These are phyloP conservation scores for Cheumatopsyche charites DNA, from an alignment of 1,140 invertebrate genomes.

Conservation along the genomic window DNA sequence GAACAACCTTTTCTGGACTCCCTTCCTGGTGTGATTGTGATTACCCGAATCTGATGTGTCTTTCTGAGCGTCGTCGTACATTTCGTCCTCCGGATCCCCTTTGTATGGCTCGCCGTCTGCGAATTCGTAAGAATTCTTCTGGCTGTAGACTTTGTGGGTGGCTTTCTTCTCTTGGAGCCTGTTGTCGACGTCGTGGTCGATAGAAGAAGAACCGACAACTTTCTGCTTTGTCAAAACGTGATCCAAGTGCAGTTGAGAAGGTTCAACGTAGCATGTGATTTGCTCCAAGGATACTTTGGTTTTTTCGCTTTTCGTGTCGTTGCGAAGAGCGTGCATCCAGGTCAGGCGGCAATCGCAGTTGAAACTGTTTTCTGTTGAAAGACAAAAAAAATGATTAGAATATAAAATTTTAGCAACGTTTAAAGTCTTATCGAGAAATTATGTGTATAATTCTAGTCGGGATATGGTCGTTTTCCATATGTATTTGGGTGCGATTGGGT, in stretches of 20 bases:
- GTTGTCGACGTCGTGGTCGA: conserved; percentile 32
- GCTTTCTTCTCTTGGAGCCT: conserved; percentile 37
- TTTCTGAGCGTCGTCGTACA: conserved; percentile 42
- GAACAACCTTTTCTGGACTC: conserved; percentile 53
- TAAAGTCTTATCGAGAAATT: not conserved
- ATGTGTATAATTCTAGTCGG: not conserved
- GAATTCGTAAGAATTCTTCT: conserved; percentile 42
- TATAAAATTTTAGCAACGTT: not conserved
- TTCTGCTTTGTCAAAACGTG: conserved; percentile 42
- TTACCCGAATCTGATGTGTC: conserved; percentile 21
- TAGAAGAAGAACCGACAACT: not conserved
- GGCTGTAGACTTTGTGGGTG: conserved; percentile 38
- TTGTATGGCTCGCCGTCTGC: conserved; percentile 30
- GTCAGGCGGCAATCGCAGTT: conserved; percentile 78
- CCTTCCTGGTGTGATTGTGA: conserved; percentile 42
- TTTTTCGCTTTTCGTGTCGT: conserved; percentile 73
- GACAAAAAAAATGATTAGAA: conserved; percentile 41
- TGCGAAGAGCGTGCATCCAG: conserved; percentile 75
- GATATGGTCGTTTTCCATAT: not conserved
- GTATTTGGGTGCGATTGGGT: not conserved
- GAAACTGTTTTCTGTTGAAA: conserved; percentile 75
- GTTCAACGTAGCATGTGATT: conserved; percentile 62
- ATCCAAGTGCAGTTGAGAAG: conserved; percentile 28
- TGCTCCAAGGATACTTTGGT: conserved; percentile 70
- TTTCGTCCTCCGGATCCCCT: conserved; percentile 37